Base-by-base conservation (phyloP, 2,888 invertebrate genomes). In the Geotrupes spiniger region DNA sequence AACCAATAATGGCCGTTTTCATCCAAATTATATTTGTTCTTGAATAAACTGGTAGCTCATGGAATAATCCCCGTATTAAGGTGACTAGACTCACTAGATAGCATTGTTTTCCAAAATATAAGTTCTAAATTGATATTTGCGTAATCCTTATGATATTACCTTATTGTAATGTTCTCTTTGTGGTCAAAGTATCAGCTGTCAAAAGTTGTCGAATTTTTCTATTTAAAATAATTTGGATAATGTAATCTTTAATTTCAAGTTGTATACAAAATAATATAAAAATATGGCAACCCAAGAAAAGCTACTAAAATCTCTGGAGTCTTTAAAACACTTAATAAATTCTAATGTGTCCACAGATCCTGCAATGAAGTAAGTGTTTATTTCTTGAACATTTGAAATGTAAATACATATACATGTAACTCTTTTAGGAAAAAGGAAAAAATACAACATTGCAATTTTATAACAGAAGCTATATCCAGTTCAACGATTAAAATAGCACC, bases 371-470 rank as follows among this genome's bases (percentile, higher is more conserved):
- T 60, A 54, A 31, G 36, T 51, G 39, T 43, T 47, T 12, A 39
- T 26, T 11, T 27, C 33, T 21, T 29, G 31, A 15, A 12, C 29
- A 5, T 11, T 28, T 15, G 17, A 26, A 6, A 21, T 26, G 37
- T 31, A 8, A 14, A 15, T 9, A 36, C 14, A 40, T 36, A 53
- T 46, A 10, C 26, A 31, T 8, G 4, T 39, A 40, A 48, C 54
- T 53, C 48, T 70, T 71, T 36, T 66, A 86, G 85, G 65, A 85
- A 83, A 74, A 88, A 87, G 63, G 89, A 90, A 56, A 88, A 87
- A 70, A 80, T 89, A 50, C 74, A 78, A 36, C 81, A 85, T 67
- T 89, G 89, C 66, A 78, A 82, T 61, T 76, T 82, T 41, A 81
- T 90, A 48, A 83, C 85, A 11, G 88, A 90, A 65, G 82, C 83